These are phyloP conservation scores for Conomelus anceps DNA, from an alignment of 2,888 invertebrate genomes.

Conservation along the genomic window DNA sequence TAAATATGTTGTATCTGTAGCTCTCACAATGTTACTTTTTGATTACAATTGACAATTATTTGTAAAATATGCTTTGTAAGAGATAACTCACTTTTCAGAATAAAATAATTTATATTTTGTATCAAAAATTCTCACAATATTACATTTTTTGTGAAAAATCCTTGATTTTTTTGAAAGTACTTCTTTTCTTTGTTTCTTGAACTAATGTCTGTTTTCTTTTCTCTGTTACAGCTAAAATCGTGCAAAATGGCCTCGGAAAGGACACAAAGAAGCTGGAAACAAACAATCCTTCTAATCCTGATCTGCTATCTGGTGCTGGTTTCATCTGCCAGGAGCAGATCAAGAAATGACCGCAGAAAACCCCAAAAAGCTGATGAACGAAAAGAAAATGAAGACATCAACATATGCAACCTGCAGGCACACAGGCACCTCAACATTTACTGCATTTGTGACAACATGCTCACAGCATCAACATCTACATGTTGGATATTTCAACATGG, in stretches of 20 bases:
- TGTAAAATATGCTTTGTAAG: no score
- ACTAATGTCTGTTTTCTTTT: neutral
- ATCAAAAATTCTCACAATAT: no score
- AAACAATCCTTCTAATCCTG: neutral
- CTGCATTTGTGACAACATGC: conserved; percentile 58
- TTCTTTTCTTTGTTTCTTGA: neutral
- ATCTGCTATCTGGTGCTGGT: neutral
- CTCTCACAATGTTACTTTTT: no score
- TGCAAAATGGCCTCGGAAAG: neutral
- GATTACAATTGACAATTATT: no score
- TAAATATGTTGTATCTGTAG: no score
- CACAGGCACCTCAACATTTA: conserved; percentile 44
- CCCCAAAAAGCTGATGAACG: neutral
- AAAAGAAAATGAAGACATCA: conserved; percentile 24
- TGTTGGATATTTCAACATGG: conserved; percentile 69
- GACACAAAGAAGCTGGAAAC: neutral
- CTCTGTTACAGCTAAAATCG: neutral
- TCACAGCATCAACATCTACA: conserved; percentile 61
- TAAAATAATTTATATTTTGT: no score
- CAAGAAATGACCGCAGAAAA: neutral
- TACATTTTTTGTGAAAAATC: no score
- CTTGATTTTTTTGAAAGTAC: no score
- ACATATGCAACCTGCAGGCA: conserved; percentile 34
- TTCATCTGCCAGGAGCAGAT: neutral
- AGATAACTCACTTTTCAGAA: no score